Base-by-base conservation (phyloP, 1,140 invertebrate genomes). In the Hirudo medicinalis region DNA sequence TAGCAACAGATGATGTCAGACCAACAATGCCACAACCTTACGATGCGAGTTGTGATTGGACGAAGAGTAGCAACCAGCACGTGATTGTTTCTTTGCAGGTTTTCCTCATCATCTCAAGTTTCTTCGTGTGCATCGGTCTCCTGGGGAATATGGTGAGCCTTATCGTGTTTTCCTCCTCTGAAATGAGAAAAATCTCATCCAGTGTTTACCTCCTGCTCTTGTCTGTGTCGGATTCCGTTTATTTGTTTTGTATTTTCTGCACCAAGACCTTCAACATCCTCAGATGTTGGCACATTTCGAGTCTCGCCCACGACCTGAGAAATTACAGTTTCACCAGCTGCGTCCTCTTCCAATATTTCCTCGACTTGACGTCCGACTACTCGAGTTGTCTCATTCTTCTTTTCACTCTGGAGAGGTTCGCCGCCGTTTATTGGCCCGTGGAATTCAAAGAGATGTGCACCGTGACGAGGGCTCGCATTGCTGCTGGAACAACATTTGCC, bases 181-280 rank as follows among this genome's bases (percentile, higher is more conserved):
- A 67, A 57, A 72, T 72, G 71, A 27, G 70, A 32, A 40, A 25
- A 29, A 57, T 71, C 17, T 71, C 70, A 49, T 74, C 73, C 40
- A 74, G 71, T 63, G 73, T 72, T 20, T 74, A 74, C 70, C 70
- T 74, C 2, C 73, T 74, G 17, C 54, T 74, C 13, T 43, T 74
- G 29, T 70, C 73, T 20, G 27, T 66, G 25, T 74, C 73, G 13
- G 73, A 74, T 43, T 67, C 73, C 19, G 36, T 74, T 49, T 74
- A 74, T 53, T 66, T 74, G 22, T 36, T 68, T 57, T 66, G 60
- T 53, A 69, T 74, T 2, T 69, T 74, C 29, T 54, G 71, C 63
- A 68, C 57, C 17, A 71, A 69, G 36, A 74, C 60, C 8, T 63
- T 74, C 17, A 68, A 70, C 20, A 57, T 43, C 25, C 20, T 74